phyloP scores from a whole-genome alignment of 2,888 invertebrate genomes.

The Xanthostigma xanthostigma region DNA sequence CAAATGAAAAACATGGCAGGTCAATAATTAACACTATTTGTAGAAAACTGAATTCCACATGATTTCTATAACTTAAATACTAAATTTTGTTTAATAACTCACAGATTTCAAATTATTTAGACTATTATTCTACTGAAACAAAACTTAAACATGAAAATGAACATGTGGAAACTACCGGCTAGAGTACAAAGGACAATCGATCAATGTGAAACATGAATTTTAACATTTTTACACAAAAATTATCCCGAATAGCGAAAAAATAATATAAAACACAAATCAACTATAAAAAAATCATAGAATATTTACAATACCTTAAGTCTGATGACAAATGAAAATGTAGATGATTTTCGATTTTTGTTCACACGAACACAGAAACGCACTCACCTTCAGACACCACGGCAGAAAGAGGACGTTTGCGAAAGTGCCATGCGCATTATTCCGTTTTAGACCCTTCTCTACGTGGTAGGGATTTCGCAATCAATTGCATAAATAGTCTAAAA shows the following conservation, averaged over 20 bases:
- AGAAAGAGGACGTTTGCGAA: constrained; percentile 22
- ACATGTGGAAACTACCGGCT: constrained; percentile 4
- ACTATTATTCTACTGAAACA: no score
- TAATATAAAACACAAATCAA: constrained; percentile 1
- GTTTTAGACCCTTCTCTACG: background rate
- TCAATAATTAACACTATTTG: no score
- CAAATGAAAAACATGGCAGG: no score
- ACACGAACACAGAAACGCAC: constrained; percentile 14
- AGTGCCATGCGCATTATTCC: constrained; percentile 16
- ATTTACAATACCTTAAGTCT: constrained; percentile 8
- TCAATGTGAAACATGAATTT: no score
- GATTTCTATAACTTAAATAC: no score
- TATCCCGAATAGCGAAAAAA: constrained; percentile 3
- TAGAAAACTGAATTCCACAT: no score
- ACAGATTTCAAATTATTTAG: no score
- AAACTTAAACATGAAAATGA: background rate
- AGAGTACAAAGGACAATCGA: no score
- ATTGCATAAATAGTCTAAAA: no score
- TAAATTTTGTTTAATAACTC: no score
- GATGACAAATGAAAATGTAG: constrained; percentile 9
- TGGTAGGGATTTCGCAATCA: no score
- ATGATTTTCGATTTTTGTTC: constrained; percentile 11
- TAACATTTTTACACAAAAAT: no score
- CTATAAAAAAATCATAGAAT: constrained; percentile 2
- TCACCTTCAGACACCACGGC: constrained; percentile 24